Evolutionary conservation across 2,797 vertebrate species (phyloP), one percentile per base, ranked within the genome.

Genomic region (Alfaro cultratus): DNA sequence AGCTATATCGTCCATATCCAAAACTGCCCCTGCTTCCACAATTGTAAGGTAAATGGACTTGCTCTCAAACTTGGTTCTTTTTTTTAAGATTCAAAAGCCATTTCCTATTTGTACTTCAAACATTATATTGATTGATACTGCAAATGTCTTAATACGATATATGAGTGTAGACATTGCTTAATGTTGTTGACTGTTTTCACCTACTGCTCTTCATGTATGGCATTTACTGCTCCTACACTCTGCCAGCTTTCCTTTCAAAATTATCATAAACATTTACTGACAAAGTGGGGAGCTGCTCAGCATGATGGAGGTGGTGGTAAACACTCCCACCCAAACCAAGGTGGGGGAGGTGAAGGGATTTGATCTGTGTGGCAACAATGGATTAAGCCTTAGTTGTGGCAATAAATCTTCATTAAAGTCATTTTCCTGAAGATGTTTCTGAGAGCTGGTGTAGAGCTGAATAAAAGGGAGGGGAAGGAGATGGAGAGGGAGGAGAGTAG

Each of bases 331-430:
- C 79, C 83, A 81, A 83, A 68, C 36, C 47, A 45, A 75, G 74
- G 80, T 34, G 68, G 70, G 76, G 76, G 77, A 29, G 73, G 64
- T 4, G 39, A 16, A 75, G 26, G 76, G 74, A 76, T 55, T 85
- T 77, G 82, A 86, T 84, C 86, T 81, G 74, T 86, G 75, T 71
- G 80, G 85, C 84, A 83, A 84, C 76, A 84, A 82, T 85, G 82
- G 77, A 88, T 86, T 74, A 80, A 74, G 57, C 67, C 36, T 82
- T 74, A 76, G 78, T 75, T 41, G 78, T 46, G 73, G 79, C 85
- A 82, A 91, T 92, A 84, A 78, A 77, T 93, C 88, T 89, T 90
- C 91, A 93, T 93, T 88, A 86, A 85, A 80, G 85, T 80, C 43
- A 0, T 83, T 85, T 80, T 78, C 67, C 79, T 51, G 79, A 80